These are phyloP conservation scores for Corythornis vintsioides DNA, from an alignment of 2,113 vertebrate genomes.

Conservation along the genomic window DNA sequence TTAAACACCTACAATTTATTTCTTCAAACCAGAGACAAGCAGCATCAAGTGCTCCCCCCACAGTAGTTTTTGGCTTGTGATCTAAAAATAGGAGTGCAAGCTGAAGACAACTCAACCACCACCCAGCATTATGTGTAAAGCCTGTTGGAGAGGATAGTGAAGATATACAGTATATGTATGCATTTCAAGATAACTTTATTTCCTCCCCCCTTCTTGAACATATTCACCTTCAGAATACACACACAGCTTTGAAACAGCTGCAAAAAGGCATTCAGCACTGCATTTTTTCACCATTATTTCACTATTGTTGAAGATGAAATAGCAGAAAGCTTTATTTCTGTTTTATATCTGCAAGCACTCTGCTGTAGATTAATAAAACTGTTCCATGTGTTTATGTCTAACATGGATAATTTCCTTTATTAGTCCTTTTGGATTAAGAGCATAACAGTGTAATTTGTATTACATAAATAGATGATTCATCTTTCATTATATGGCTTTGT, in stretches of 20 bases:
- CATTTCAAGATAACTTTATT: background rate
- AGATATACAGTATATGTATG: background rate
- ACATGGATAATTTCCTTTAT: background rate
- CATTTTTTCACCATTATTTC: background rate
- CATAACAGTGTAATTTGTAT: background rate
- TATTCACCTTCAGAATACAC: background rate
- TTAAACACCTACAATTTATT: background rate
- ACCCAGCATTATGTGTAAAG: background rate
- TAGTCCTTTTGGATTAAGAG: background rate
- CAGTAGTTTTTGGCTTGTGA: background rate
- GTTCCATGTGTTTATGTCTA: background rate
- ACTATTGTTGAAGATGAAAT: background rate
- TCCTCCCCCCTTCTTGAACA: background rate
- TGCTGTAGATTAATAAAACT: background rate
- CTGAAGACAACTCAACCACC: background rate
- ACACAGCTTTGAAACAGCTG: background rate
- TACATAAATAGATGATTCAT: constrained; percentile 3
- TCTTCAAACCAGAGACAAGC: background rate
- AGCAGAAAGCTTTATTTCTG: background rate
- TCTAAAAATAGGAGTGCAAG: background rate
- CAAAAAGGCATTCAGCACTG: background rate
- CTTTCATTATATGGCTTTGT: background rate
- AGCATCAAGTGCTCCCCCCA: background rate
- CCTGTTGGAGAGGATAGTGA: background rate
- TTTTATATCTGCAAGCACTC: background rate